These are phyloP conservation scores for Lepidonotus clava DNA, from an alignment of 2,888 invertebrate species.

Conservation along the genomic window DNA sequence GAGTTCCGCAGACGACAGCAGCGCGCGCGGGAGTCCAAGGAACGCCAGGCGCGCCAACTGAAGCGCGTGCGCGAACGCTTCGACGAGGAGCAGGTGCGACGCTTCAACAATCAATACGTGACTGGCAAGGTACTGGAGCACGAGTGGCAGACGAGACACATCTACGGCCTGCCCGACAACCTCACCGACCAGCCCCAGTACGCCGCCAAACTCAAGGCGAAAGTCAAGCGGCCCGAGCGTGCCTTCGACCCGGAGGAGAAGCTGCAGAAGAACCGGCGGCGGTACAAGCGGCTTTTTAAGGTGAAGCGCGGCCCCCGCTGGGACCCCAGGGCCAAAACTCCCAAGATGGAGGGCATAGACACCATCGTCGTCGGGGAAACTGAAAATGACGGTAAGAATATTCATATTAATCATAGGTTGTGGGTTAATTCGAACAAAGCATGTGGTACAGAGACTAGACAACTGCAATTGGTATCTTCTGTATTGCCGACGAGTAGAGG, in stretches of 20 bases:
- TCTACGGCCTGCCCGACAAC: slow-evolving; percentile 48
- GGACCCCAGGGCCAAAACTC: slow-evolving; percentile 65
- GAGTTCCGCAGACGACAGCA: neutral
- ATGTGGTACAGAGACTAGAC: too few relatives aligned
- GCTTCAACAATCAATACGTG: slow-evolving; percentile 50
- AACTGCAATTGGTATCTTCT: too few relatives aligned
- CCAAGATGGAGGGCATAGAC: slow-evolving; percentile 74
- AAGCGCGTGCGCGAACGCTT: slow-evolving; percentile 43
- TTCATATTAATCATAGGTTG: too few relatives aligned
- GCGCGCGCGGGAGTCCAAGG: neutral
- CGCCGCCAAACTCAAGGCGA: neutral
- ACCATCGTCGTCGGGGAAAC: slow-evolving; percentile 67
- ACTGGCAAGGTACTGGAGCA: slow-evolving; percentile 53
- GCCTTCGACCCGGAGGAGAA: neutral
- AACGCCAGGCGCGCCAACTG: slow-evolving; percentile 32
- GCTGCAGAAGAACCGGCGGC: neutral
- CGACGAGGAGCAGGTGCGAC: slow-evolving; percentile 34
- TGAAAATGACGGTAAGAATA: slow-evolving; percentile 68
- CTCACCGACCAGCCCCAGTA: neutral
- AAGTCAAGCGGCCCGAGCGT: neutral
- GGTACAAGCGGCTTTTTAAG: slow-evolving; percentile 66
- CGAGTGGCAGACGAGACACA: slow-evolving; percentile 40
- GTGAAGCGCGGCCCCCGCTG: slow-evolving; percentile 67
- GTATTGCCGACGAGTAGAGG: too few relatives aligned
- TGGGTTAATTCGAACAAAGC: too few relatives aligned